phyloP scores from a whole-genome alignment of 2,113 vertebrate species.

The Bubo bubo region DNA sequence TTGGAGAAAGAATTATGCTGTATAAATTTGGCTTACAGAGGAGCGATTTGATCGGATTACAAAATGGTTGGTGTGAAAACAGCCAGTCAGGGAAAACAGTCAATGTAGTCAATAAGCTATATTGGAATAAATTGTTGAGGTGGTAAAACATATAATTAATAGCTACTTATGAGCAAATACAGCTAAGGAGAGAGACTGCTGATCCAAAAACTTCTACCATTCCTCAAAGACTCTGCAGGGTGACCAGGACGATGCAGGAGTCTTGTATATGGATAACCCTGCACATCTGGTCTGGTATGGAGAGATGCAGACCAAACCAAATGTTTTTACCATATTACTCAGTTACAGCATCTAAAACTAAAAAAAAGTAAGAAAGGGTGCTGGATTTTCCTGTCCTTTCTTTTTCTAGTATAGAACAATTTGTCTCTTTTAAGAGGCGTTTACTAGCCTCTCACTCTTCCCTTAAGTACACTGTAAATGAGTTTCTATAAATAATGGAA shows the following conservation, averaged over 20 bases:
- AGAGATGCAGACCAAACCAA: neutral
- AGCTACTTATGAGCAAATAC: neutral
- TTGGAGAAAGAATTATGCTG: neutral
- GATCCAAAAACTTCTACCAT: neutral
- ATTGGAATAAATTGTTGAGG: neutral
- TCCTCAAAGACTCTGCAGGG: neutral
- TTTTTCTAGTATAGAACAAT: neutral
- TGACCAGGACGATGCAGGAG: neutral
- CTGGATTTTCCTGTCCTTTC: neutral
- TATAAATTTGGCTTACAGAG: neutral
- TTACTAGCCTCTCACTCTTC: neutral
- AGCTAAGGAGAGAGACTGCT: neutral
- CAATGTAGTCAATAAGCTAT: neutral
- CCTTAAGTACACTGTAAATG: neutral
- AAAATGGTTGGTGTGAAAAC: neutral
- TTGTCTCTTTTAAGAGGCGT: neutral
- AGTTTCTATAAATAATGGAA: slow-evolving; percentile 4
- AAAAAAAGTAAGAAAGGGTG: neutral
- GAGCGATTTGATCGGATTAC: neutral
- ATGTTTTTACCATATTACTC: neutral
- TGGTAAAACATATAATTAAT: neutral
- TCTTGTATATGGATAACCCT: too few relatives aligned
- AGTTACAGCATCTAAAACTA: neutral
- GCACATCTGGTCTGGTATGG: neutral
- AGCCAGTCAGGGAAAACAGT: neutral